Evolutionary conservation across 2,113 vertebrate genomes (phyloP), one percentile per base, ranked within the genome.

Genomic region (Hippocampus abdominalis): DNA sequence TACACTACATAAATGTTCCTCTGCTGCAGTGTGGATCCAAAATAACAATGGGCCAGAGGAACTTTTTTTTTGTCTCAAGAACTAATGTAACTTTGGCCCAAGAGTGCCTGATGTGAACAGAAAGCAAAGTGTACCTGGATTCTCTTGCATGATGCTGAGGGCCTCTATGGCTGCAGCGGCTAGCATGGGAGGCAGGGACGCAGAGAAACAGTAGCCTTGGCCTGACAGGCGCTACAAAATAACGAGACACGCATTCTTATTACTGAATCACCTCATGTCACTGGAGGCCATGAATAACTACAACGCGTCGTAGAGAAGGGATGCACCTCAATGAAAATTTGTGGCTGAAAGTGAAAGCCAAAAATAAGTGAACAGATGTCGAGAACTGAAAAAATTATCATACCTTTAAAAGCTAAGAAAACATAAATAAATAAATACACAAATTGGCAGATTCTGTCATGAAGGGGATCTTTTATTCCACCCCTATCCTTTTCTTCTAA

Each of bases 201-300:
- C 96, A 46, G 97, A 98, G 84, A 99, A 99, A 82, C 96, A 98
- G 89, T 98, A 98, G 0, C 97, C 97, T 84, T 98, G 96, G 15
- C 96, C 96, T 0, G 97, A 98, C 39, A 98, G 87, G 63, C 96
- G 87, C 96, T 98, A 62, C 7, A 42, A 56, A 23, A 61, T 1
- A 72, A 64, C 25, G 63, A 9, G 2, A 54, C 21, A 23, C 9
- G 21, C 2, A 54, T 54, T 54, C 21, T 54, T 54, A 3, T 3
- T 3, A 8, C 20, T 0, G 49, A 54, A 54, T 23, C 51, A 12
- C 51, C 11, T 23, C 21, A 54, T 54, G 21, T 54, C 51, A 23
- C 8, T 11, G 3, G 21, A 54, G 21, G 11, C 21, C 51, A 23
- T 54, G 51, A 54, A n/a, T 9, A 49, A 49, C 16, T 11, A 3